Evolutionary conservation across 2,797 vertebrate species (phyloP).

Genomic region (Argentina silus): DNA sequence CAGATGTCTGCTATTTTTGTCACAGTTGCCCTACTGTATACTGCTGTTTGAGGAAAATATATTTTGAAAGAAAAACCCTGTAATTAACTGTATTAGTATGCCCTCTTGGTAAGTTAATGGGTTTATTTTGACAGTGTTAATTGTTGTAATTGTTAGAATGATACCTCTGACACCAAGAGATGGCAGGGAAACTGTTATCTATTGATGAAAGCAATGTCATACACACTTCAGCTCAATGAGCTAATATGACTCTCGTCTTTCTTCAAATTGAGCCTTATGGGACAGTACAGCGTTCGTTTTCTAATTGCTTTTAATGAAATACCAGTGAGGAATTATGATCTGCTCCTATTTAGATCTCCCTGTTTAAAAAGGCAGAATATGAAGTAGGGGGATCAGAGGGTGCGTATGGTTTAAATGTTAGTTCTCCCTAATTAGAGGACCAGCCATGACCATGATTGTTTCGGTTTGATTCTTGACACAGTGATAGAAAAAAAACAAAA

Average conservation of each 20-base stretch:
- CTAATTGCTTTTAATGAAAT: constrained; percentile 81
- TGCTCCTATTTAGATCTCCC: constrained; percentile 67
- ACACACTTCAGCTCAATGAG: constrained; percentile 74
- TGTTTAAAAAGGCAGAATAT: constrained; percentile 53
- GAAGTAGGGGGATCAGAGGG: constrained; percentile 46
- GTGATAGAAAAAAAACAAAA: constrained; percentile 41
- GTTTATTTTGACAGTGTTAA: constrained; percentile 84
- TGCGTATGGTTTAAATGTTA: background rate
- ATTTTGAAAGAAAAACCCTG: constrained; percentile 71
- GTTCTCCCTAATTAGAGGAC: background rate
- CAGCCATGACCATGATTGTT: background rate
- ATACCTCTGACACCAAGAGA: constrained; percentile 77
- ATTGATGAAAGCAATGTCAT: constrained; percentile 77
- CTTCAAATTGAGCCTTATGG: constrained; percentile 57
- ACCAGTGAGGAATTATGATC: constrained; percentile 71
- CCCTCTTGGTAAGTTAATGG: constrained; percentile 73
- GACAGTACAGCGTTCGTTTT: constrained; percentile 66
- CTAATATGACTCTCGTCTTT: constrained; percentile 53
- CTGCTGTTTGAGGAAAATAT: constrained; percentile 66
- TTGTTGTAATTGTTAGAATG: constrained; percentile 82
- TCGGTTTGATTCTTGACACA: constrained; percentile 32
- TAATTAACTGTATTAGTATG: constrained; percentile 76
- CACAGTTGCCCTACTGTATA: constrained; percentile 33
- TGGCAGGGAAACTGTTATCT: constrained; percentile 63
- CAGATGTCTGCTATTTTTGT: constrained; percentile 57